Evolutionary conservation across 2,797 vertebrate genomes (phyloP).

Genomic region (Coreius guichenoti): DNA sequence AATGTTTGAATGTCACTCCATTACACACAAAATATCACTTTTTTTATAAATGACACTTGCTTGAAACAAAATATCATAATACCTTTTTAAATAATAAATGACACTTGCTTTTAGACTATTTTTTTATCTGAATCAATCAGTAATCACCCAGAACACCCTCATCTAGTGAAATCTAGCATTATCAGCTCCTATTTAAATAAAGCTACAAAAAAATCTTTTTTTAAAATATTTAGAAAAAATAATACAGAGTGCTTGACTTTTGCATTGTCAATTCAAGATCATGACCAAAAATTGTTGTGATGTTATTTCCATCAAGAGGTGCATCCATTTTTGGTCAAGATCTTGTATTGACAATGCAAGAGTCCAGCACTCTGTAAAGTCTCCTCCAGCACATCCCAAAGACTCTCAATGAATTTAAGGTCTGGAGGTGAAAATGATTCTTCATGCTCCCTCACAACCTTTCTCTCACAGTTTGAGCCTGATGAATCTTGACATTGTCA

Average conservation of each 20-base stretch:
- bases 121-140: not conserved
- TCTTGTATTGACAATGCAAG: not conserved
- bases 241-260: not conserved
- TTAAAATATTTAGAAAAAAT: too few relatives aligned
- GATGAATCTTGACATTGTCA: too few relatives aligned
- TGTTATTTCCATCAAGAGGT: not conserved
- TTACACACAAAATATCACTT: not conserved
- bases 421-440: too few relatives aligned
- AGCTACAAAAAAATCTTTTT: not conserved
- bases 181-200: not conserved
- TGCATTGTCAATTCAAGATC: not conserved
- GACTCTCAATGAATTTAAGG: too few relatives aligned
- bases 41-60: not conserved
- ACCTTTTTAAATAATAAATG: not conserved
- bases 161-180: not conserved
- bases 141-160: not conserved
- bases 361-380: too few relatives aligned
- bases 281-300: not conserved
- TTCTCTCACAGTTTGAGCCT: too few relatives aligned
- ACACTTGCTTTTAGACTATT: not conserved
- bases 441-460: not conserved
- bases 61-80: not conserved
- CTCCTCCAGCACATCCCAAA: too few relatives aligned
- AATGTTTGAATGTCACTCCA: not conserved
- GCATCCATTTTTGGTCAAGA: not conserved